These are phyloP conservation scores for Patella pellucida DNA, from an alignment of 2,888 invertebrate genomes.

Conservation along the genomic window DNA sequence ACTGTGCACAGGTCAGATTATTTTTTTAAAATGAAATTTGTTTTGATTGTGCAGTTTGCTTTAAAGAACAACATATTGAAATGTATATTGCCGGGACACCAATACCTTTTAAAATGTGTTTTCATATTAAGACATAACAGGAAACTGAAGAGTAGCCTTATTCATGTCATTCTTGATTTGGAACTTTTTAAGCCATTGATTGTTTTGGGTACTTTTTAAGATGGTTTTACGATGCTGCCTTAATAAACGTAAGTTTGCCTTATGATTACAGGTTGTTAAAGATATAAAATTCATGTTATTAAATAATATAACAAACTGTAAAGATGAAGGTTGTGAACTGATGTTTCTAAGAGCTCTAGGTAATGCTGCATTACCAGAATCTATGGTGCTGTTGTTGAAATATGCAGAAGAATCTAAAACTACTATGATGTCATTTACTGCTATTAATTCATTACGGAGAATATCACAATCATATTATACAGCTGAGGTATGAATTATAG, in stretches of 20 bases:
- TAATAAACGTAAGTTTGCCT: not conserved
- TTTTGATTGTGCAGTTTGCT: too few species aligned
- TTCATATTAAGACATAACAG: too few species aligned
- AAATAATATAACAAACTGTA: slow-evolving; percentile 74
- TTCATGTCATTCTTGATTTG: not conserved
- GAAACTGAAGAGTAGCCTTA: not conserved
- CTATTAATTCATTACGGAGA: slow-evolving; percentile 78
- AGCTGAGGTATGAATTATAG: slow-evolving; percentile 40
- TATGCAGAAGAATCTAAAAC: slow-evolving; percentile 74
- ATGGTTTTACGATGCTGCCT: not conserved
- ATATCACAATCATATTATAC: slow-evolving; percentile 46
- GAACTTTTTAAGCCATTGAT: not conserved
- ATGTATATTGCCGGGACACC: too few species aligned
- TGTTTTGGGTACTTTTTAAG: not conserved
- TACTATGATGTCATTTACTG: slow-evolving; percentile 76
- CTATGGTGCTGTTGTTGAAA: slow-evolving; percentile 77
- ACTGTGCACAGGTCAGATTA: too few species aligned
- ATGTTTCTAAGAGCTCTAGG: slow-evolving; percentile 79
- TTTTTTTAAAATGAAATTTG: too few species aligned
- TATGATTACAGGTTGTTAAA: slow-evolving; percentile 55
- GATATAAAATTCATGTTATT: slow-evolving; percentile 65
- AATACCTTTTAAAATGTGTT: too few species aligned
- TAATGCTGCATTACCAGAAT: slow-evolving; percentile 78
- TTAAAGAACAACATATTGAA: too few species aligned
- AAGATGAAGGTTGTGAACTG: slow-evolving; percentile 75